These are phyloP conservation scores for Pantherophis guttatus DNA, from an alignment of 2,113 vertebrate genomes.

Conservation along the genomic window DNA sequence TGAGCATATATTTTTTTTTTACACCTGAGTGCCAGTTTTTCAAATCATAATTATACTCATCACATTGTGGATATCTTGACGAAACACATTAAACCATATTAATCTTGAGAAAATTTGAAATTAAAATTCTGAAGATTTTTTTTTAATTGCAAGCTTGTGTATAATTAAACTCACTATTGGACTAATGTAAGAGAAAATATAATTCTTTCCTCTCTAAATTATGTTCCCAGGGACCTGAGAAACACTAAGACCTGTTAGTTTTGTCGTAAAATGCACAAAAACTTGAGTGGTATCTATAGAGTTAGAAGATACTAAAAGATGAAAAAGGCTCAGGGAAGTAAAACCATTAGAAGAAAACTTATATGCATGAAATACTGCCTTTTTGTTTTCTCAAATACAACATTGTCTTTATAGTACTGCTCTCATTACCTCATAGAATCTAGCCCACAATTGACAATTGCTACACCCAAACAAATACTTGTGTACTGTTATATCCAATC, in stretches of 20 bases:
- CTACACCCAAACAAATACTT: neutral
- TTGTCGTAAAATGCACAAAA: neutral
- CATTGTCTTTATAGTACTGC: neutral
- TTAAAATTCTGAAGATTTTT: neutral
- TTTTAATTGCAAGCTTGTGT: neutral
- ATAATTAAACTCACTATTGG: neutral
- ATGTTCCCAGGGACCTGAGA: neutral
- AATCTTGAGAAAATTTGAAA: neutral
- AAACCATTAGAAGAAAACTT: neutral
- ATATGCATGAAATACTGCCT: neutral
- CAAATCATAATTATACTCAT: neutral
- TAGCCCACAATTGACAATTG: neutral
- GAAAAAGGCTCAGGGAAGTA: neutral
- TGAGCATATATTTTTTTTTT: neutral
- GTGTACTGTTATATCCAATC: neutral
- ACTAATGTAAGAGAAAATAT: no score
- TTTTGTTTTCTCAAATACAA: neutral
- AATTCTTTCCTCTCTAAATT: no score
- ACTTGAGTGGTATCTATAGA: neutral
- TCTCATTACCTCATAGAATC: neutral
- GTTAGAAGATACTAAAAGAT: neutral
- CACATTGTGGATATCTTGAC: neutral
- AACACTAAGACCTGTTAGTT: neutral
- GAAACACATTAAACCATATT: neutral
- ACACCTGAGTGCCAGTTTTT: neutral